Evolutionary conservation across 2,888 invertebrate genomes (phyloP).

Genomic region (Hesperia comma): DNA sequence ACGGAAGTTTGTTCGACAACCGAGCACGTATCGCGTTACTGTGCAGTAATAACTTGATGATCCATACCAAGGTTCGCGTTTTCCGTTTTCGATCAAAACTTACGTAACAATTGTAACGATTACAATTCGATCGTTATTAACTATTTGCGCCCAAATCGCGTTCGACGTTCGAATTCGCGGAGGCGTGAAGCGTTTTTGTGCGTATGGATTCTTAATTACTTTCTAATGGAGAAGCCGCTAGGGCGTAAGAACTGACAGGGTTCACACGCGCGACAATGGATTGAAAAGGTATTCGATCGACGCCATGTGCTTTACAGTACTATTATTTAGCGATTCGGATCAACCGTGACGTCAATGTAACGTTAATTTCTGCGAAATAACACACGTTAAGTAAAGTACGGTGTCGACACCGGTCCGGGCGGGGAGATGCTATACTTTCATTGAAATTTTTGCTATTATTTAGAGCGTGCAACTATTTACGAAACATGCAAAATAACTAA

Average conservation of each 20-base stretch:
- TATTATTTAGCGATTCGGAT: constrained; percentile 74
- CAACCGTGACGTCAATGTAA: constrained; percentile 64
- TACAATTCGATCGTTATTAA: constrained; percentile 68
- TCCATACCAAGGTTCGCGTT: constrained; percentile 68
- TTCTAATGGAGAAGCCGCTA: constrained; percentile 72
- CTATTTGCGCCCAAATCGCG: constrained; percentile 51
- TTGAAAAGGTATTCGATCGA: constrained; percentile 57
- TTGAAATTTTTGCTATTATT: constrained; percentile 69
- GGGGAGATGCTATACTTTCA: constrained; percentile 75
- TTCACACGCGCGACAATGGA: constrained; percentile 73
- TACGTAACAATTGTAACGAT: constrained; percentile 70
- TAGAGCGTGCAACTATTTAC: constrained; percentile 82
- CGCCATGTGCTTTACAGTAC: constrained; percentile 67
- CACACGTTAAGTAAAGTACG: constrained; percentile 30
- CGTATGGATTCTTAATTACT: constrained; percentile 69
- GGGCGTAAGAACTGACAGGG: constrained; percentile 57
- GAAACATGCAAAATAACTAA: constrained; percentile 84
- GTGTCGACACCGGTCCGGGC: constrained; percentile 45
- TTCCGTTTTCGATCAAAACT: constrained; percentile 61
- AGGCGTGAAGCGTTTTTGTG: constrained; percentile 56
- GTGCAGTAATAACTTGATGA: constrained; percentile 65
- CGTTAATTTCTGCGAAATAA: constrained; percentile 67
- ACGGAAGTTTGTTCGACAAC: constrained; percentile 73
- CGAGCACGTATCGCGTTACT: constrained; percentile 65
- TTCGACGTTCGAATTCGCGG: constrained; percentile 51